A percentile compares a stretch with the other conserved stretches of the same genome.
Evolutionary conservation across 2,888 invertebrate genomes (phyloP).

Genomic region (Limenitis camilla): DNA sequence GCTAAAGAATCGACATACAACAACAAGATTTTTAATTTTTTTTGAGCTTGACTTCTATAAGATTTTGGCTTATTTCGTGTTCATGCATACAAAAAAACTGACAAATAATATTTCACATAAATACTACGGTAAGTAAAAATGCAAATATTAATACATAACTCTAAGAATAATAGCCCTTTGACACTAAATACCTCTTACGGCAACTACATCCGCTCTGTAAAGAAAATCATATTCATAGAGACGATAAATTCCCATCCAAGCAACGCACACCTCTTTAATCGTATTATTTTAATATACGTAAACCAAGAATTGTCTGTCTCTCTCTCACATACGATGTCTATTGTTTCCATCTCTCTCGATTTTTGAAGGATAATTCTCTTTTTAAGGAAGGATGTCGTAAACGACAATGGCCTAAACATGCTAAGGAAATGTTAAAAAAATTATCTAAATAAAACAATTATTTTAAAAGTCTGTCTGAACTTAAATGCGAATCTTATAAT

Average conservation of each 20-base stretch:
- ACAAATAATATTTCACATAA: not conserved
- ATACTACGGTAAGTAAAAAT: constrained; percentile 10
- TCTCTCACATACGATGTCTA: constrained; percentile 26
- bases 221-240: constrained; percentile 73
- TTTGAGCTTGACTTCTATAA: too few species aligned
- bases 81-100: not conserved
- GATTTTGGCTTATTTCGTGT: not conserved
- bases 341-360: constrained; percentile 55
- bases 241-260: constrained; percentile 60
- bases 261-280: constrained; percentile 67
- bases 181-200: constrained; percentile 54
- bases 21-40: too few species aligned
- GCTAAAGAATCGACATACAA: too few species aligned
- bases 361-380: constrained; percentile 71
- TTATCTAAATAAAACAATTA: too few species aligned
- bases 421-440: too few species aligned
- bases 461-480: too few species aligned
- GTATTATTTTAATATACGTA: constrained; percentile 73
- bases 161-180: constrained; percentile 36
- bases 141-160: constrained; percentile 22
- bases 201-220: constrained; percentile 61
- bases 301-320: constrained; percentile 49
- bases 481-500: too few species aligned
- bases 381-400: too few species aligned
- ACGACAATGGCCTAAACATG: too few species aligned